phyloP scores from a whole-genome alignment of 2,888 invertebrate genomes.

The Xanthostigma xanthostigma region DNA sequence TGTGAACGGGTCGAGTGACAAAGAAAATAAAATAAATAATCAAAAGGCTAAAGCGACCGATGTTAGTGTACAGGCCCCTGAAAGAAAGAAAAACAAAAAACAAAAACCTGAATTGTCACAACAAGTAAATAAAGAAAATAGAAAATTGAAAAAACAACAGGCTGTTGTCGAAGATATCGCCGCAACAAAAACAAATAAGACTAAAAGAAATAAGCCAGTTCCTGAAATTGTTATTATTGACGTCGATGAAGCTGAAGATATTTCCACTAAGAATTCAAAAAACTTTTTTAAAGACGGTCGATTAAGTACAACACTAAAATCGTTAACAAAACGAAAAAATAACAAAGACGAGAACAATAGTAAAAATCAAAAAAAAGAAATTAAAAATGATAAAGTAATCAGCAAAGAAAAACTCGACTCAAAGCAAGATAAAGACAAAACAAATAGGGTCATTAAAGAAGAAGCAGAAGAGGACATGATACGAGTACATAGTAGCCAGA shows the following conservation, averaged over 20 bases:
- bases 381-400: conserved; percentile 29
- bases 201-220: conserved; percentile 9
- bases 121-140: conserved; percentile 13
- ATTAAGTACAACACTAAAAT: conserved; percentile 27
- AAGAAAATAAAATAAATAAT: not conserved
- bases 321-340: conserved; percentile 16
- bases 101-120: conserved; percentile 23
- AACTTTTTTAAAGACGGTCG: conserved; percentile 29
- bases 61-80: not conserved
- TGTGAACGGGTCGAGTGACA: not conserved
- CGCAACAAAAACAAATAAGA: conserved; percentile 14
- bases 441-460: too few relatives aligned
- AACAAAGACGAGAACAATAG: conserved; percentile 18
- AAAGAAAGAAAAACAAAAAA: conserved; percentile 26
- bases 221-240: conserved; percentile 26
- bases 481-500: conserved; percentile 47
- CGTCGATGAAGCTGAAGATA: conserved; percentile 26
- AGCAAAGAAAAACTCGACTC: conserved; percentile 24
- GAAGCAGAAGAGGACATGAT: conserved; percentile 37
- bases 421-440: not conserved
- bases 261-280: conserved; percentile 22
- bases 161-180: conserved; percentile 26
- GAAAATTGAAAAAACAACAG: conserved; percentile 20
- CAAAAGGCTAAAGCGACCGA: not conserved
- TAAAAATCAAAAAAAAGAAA: conserved; percentile 21